Base-by-base conservation (phyloP, 2,113 vertebrate species). In the Theristicus caerulescens region DNA sequence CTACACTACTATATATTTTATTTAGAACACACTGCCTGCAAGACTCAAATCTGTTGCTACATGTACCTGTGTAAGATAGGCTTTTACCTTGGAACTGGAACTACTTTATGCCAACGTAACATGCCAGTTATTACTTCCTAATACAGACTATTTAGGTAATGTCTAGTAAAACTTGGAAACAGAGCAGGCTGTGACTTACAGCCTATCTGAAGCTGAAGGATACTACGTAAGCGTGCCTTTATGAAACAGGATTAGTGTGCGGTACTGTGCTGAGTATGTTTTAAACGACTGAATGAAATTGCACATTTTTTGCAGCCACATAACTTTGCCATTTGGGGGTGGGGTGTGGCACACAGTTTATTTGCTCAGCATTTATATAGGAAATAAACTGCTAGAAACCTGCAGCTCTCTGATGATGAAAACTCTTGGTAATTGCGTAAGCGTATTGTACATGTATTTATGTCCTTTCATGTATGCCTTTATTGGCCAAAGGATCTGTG, bases 1-100 rank as follows among this genome's bases (percentile, higher is more conserved):
- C 49, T 54, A 3, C 58, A 5, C 34, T n/a, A 1, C n/a, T 67
- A 1, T 12, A 1, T 7, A 2, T 73, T 71, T 82, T 10, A 42
- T 16, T 73, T 25, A 46, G 24, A 44, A 13, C 52, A 16, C 17
- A 0, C 61, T 59, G 24, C 82, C 61, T 72, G 72, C 57, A 7
- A 36, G 54, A 40, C 42, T 47, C 29, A 2, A 11, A 49, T 11
- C 52, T 78, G 52, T 61, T 66, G 83, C 83, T 84, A 46, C 69
- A 7, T 1, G 36, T 49, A 57, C 73, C 58, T 84, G 31, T 19
- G 36, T 29, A 24, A 70, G 27, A 55, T 26, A 11, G 1, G 42
- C 85, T 64, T 42, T 62, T 46, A 46, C 66, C 70, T 62, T 57
- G 31, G 36, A 77, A 77, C 70, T 82, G 38, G n/a, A 77, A 29